Percentiles rank a stretch among this genome's conserved stretches.
Evolutionary conservation across 1,140 invertebrate genomes (phyloP).

Genomic region (Temnothorax curvispinosus): DNA sequence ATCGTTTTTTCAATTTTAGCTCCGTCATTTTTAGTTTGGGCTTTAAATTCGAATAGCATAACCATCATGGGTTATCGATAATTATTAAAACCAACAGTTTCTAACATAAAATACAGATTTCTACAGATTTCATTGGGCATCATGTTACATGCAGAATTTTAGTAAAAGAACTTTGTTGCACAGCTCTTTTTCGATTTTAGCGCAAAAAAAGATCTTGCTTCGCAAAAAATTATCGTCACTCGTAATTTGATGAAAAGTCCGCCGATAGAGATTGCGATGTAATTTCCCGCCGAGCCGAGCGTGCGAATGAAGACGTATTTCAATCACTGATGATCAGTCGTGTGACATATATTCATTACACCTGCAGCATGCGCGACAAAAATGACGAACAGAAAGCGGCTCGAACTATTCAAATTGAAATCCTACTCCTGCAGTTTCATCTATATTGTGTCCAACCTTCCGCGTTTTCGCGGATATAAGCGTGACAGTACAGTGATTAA

Average conservation of each 20-base stretch:
- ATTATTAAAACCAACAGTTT: neutral
- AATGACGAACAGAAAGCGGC: conserved; percentile 25
- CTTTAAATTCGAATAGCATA: no score
- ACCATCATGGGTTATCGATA: no score
- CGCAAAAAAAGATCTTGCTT: neutral
- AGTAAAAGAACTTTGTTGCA: no score
- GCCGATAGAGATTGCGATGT: conserved; percentile 1
- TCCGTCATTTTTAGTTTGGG: no score
- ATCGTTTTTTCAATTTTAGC: no score
- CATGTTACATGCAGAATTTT: neutral
- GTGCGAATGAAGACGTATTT: conserved; percentile 35
- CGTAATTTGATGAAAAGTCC: conserved; percentile 35
- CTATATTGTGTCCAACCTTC: conserved; percentile 11
- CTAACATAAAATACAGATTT: neutral
- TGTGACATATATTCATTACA: conserved; percentile 49
- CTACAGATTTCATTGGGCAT: no score
- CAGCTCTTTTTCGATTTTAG: neutral
- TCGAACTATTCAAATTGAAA: conserved; percentile 51
- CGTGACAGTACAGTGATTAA: conserved; percentile 58
- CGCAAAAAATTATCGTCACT: conserved; percentile 13
- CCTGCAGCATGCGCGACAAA: conserved; percentile 41
- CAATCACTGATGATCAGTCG: conserved; percentile 43
- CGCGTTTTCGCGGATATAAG: conserved; percentile 47
- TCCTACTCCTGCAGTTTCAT: conserved; percentile 34
- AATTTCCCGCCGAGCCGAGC: conserved; percentile 10